Evolutionary conservation across 2,113 vertebrate species (phyloP), one percentile per base, ranked within the genome.

Genomic region (Nannobrachium achirus): DNA sequence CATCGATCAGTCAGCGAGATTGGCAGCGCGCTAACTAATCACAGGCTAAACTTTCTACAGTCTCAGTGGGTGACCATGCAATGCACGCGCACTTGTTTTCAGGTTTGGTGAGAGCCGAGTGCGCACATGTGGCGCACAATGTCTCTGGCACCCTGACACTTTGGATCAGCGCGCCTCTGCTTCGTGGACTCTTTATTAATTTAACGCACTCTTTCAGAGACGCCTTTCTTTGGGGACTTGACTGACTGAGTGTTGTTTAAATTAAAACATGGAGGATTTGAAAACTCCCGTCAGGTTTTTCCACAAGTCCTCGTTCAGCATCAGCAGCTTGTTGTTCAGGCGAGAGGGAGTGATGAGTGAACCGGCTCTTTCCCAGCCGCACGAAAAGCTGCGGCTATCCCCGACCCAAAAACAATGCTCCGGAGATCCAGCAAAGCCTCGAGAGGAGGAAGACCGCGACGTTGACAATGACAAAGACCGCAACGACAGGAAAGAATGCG

Each of bases 301-400:
- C 51, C 88, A 91, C 80, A 90, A 89, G 73, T 91, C 92, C 9
- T 84, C 91, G 0, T 94, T 94, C 87, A 92, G 90, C 90, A 93
- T 93, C 83, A 93, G 86, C 57, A 93, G 85, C 79, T 79, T 94
- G 52, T 55, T 93, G 71, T 82, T 86, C 76, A 87, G 87, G 63
- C 75, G 84, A 58, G 91, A 92, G 13, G 84, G 64, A 13, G 39
- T 60, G 72, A 58, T 78, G 66, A 70, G 58, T 39, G 78, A 88
- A 41, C 69, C 76, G 7, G 15, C 77, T 59, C 3, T 73, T 6
- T 51, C 69, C 13, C 61, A 33, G 14, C 44, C 19, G 46, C 52
- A 5, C 25, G 61, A 10, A 44, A 45, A 20, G n/a, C 39, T 10
- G 15, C 1, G 55, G 46, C 13, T 38, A 14, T 8, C 53, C 8